A percentile compares a stretch with the other conserved stretches of the same genome.
Conservation (phyloP, 1,140 invertebrate genomes). For the Drosophila kurseongensis region DNA sequence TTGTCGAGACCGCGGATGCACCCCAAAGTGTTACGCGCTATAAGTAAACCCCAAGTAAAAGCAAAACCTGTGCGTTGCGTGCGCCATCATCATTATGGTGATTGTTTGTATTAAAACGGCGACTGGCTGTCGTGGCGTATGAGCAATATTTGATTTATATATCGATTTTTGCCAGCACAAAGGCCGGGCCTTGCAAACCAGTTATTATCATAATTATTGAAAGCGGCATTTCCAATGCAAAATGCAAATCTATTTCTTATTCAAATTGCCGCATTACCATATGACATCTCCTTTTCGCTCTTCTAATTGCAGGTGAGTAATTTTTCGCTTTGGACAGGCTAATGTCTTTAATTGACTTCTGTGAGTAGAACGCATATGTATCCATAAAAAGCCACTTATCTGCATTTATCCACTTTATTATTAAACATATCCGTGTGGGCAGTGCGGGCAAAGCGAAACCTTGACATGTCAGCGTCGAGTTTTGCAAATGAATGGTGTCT, state of each 20-base stretch:
- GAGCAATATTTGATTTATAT: slow-evolving; percentile 55
- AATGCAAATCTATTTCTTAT: slow-evolving; percentile 60
- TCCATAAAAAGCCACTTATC: slow-evolving; percentile 24
- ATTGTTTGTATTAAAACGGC: slow-evolving; percentile 27
- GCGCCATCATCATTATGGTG: slow-evolving; percentile 45
- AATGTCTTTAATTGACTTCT: slow-evolving; percentile 63
- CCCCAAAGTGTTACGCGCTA: slow-evolving; percentile 10
- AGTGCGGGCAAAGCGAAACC: slow-evolving; percentile 23
- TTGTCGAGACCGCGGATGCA: slow-evolving; percentile 7
- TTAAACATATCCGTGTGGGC: slow-evolving; percentile 68
- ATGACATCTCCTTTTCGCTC: slow-evolving; percentile 33
- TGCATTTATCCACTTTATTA: slow-evolving; percentile 37
- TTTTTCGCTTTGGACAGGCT: slow-evolving; percentile 42
- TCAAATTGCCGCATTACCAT: slow-evolving; percentile 45
- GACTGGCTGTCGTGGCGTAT: slow-evolving; percentile 55
- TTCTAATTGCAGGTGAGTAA: slow-evolving; percentile 73
- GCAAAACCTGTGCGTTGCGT: slow-evolving; percentile 27
- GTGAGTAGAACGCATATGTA: slow-evolving; percentile 36
- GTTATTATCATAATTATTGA: slow-evolving; percentile 59
- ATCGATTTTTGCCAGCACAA: slow-evolving; percentile 33
- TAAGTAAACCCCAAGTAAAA: slow-evolving; percentile 9
- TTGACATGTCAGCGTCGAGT: slow-evolving; percentile 47
- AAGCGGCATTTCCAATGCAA: slow-evolving; percentile 38
- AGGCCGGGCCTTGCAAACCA: slow-evolving; percentile 20
- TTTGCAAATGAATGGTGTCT: slow-evolving; percentile 24